phyloP scores from a whole-genome alignment of 2,888 invertebrate species.

The Macrosiphum euphorbiae region DNA sequence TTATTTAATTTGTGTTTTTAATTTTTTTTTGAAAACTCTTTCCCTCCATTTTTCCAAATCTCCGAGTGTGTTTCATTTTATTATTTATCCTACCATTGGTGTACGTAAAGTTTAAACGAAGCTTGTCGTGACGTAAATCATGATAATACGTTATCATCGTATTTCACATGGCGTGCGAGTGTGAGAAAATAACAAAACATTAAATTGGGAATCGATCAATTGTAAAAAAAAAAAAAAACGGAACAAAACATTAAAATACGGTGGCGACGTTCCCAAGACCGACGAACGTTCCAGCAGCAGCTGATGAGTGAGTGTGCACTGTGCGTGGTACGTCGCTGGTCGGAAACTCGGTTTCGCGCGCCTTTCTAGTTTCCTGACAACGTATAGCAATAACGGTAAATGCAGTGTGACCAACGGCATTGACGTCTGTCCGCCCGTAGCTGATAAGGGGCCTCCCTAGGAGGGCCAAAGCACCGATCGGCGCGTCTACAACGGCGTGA shows the following conservation, averaged over 20 bases:
- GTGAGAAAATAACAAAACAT: neutral
- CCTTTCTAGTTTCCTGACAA: neutral
- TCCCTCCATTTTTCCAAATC: neutral
- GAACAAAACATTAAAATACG: neutral
- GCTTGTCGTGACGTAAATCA: neutral
- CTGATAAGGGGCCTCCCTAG: slow-evolving; percentile 37
- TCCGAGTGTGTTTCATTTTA: neutral
- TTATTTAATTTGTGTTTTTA: slow-evolving; percentile 63
- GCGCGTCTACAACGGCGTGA: neutral
- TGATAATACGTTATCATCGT: neutral
- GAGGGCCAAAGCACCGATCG: neutral
- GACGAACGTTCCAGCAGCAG: neutral
- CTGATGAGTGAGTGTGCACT: neutral
- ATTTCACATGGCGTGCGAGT: neutral
- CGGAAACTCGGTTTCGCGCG: neutral
- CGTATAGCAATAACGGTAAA: slow-evolving; percentile 54
- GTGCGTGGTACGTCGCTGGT: neutral
- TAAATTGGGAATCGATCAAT: neutral
- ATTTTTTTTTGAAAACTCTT: neutral
- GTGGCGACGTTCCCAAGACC: neutral
- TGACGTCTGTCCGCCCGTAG: neutral
- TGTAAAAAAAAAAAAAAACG: neutral
- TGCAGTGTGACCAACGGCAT: slow-evolving; percentile 46
- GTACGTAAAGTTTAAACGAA: neutral
- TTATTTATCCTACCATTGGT: neutral